Percentiles rank a stretch among this genome's conserved stretches.
These are phyloP conservation scores for Pelosia muscerda DNA, from an alignment of 2,888 invertebrate genomes.

Conservation along the genomic window DNA sequence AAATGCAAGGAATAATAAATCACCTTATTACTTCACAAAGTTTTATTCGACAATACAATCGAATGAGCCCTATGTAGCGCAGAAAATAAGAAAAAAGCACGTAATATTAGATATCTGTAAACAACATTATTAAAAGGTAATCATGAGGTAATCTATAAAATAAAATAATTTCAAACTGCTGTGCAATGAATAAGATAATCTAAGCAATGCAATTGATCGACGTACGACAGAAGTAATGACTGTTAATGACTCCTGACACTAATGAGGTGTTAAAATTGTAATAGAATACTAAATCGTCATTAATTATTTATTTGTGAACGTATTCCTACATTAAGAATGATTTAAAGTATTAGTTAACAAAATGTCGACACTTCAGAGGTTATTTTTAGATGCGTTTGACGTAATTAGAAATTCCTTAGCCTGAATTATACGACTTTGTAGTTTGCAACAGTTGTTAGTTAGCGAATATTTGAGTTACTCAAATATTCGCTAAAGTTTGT, in stretches of 20 bases:
- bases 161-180: neutral
- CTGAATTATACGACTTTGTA: constrained; percentile 26
- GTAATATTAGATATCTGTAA: neutral
- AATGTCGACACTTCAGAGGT: neutral
- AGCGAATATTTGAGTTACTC: too few relatives aligned
- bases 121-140: neutral
- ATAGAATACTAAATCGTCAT: neutral
- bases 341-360: constrained; percentile 9
- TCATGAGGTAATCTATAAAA: too few relatives aligned
- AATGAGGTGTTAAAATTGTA: neutral
- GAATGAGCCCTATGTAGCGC: too few relatives aligned
- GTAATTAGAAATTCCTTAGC: constrained; percentile 18
- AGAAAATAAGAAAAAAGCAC: too few relatives aligned
- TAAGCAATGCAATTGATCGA: neutral
- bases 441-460: too few relatives aligned
- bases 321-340: constrained; percentile 6
- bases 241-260: neutral
- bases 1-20: too few relatives aligned
- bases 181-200: neutral
- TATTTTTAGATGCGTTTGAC: constrained; percentile 25
- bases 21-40: too few relatives aligned
- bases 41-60: too few relatives aligned
- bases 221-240: neutral
- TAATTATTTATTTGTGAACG: neutral
- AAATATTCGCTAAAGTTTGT: constrained; percentile 10